Conservation (phyloP, 2,113 vertebrate genomes). For the Megaceryle torquata region DNA sequence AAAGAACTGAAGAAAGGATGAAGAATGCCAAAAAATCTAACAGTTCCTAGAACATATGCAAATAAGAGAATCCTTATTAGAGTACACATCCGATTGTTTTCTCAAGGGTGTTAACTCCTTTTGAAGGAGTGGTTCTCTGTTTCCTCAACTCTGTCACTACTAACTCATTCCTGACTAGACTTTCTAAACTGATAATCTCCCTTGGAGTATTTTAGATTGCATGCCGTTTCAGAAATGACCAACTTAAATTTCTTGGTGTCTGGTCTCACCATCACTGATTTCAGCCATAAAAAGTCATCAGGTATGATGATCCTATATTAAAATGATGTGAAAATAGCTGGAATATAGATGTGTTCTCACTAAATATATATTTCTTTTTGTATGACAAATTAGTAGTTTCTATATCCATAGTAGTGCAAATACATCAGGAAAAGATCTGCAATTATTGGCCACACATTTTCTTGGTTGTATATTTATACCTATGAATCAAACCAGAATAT, state of each 20-base stretch:
- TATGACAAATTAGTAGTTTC: not conserved
- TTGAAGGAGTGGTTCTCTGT: not conserved
- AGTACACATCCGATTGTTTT: not conserved
- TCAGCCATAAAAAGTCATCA: not conserved
- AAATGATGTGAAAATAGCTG: not conserved
- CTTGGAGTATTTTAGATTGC: not conserved
- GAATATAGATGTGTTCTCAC: not conserved
- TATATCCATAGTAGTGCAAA: not conserved
- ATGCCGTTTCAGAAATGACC: not conserved
- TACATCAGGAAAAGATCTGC: not conserved
- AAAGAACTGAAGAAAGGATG: not conserved
- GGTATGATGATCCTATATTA: not conserved
- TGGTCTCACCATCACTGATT: not conserved
- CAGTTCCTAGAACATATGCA: not conserved
- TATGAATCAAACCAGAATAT: not conserved
- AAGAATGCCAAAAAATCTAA: not conserved
- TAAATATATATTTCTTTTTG: not conserved
- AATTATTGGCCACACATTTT: not conserved
- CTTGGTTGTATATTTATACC: not conserved
- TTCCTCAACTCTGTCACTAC: not conserved
- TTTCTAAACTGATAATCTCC: not conserved
- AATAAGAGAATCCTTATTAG: not conserved
- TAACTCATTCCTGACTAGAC: not conserved
- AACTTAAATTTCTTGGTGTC: not conserved
- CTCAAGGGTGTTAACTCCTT: not conserved